Conservation (phyloP, 2,888 invertebrate species). For the Trissolcus brochymenae region DNA sequence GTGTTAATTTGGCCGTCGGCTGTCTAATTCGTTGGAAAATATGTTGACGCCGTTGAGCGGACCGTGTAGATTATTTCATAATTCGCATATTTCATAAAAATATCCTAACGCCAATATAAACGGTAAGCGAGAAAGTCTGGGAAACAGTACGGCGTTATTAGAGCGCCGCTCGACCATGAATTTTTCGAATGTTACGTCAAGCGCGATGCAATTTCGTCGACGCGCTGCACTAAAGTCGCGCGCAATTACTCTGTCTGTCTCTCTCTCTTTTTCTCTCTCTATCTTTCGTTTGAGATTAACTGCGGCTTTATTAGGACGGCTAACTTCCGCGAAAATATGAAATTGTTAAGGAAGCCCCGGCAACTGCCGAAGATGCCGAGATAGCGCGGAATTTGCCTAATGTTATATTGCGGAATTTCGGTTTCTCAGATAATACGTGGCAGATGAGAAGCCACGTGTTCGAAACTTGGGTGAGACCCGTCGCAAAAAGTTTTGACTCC, state of each 20-base stretch:
- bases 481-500: constrained; percentile 17
- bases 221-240: background rate
- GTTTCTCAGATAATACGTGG: constrained; percentile 28
- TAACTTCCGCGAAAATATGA: constrained; percentile 39
- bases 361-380: constrained; percentile 29
- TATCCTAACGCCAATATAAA: constrained; percentile 21
- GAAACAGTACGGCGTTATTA: constrained; percentile 29
- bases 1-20: constrained; percentile 1
- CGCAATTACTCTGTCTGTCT: background rate
- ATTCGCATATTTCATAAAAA: constrained; percentile 32
- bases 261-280: too few relatives aligned
- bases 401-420: constrained; percentile 24
- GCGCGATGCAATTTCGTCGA: constrained; percentile 5
- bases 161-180: constrained; percentile 7
- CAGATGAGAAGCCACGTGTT: constrained; percentile 17
- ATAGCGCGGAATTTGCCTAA: constrained; percentile 34
- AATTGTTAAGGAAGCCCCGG: constrained; percentile 28
- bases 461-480: constrained; percentile 12
- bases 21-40: constrained; percentile 37
- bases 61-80: constrained; percentile 16
- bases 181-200: constrained; percentile 3
- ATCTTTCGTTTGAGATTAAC: constrained; percentile 18
- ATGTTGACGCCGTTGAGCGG: constrained; percentile 20
- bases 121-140: constrained; percentile 20
- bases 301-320: constrained; percentile 34